Evolutionary conservation across 1,140 invertebrate species (phyloP).

Genomic region (Anthonomus grandis): DNA sequence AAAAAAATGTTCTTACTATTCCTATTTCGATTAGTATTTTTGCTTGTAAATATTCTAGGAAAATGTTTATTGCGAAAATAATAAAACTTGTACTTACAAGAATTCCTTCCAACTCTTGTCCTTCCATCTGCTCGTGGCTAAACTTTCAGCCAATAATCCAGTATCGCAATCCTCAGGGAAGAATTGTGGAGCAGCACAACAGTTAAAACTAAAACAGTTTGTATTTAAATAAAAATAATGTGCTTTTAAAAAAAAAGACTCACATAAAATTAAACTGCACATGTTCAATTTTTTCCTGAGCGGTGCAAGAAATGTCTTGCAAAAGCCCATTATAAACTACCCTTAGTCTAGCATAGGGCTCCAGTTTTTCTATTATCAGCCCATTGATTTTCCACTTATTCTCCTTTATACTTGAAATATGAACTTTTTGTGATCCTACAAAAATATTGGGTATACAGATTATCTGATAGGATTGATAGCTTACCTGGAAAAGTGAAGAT

Average conservation of each 20-base stretch:
- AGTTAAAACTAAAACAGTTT: conserved; percentile 39
- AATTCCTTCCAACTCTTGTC: conserved; percentile 39
- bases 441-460: conserved; percentile 4
- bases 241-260: conserved; percentile 13
- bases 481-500: conserved; percentile 35
- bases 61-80: too few species aligned
- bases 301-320: conserved; percentile 22
- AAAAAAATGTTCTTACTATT: too few species aligned
- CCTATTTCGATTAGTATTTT: background rate
- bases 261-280: conserved; percentile 44
- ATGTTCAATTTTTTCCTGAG: conserved; percentile 31
- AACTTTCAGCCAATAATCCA: conserved; percentile 31
- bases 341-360: conserved; percentile 35
- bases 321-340: conserved; percentile 41
- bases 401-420: conserved; percentile 24
- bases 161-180: conserved; percentile 35
- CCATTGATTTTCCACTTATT: conserved; percentile 36
- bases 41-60: too few species aligned
- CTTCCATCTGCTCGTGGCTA: conserved; percentile 37
- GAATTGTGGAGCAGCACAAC: conserved; percentile 29
- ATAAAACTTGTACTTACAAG: conserved; percentile 33
- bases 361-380: conserved; percentile 35
- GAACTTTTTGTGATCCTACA: conserved; percentile 23
- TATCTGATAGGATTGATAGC: background rate
- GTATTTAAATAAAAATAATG: background rate